Conservation (phyloP, 2,888 invertebrate genomes). For the Amiota communis region DNA sequence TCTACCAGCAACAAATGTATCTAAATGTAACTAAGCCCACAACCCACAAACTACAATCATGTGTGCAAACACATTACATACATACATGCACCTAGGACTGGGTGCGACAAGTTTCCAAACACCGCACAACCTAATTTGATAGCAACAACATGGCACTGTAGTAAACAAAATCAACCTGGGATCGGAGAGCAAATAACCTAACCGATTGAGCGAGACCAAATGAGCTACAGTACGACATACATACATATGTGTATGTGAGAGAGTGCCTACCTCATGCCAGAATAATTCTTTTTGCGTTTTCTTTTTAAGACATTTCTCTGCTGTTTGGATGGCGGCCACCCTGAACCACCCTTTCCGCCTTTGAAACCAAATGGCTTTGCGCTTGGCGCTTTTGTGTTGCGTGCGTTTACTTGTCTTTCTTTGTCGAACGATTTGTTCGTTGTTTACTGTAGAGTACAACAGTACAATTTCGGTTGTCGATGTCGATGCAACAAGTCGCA, state of each 20-base stretch:
- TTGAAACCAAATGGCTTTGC: neutral
- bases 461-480: constrained; percentile 54
- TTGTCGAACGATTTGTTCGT: constrained; percentile 37
- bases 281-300: constrained; percentile 22
- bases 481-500: constrained; percentile 63
- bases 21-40: neutral
- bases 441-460: constrained; percentile 39
- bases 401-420: constrained; percentile 11
- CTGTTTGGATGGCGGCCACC: neutral
- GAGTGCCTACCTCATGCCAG: constrained; percentile 6
- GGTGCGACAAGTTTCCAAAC: too few relatives aligned
- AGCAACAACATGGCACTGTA: too few relatives aligned
- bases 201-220: too few relatives aligned
- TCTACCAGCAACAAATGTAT: constrained; percentile 1
- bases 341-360: neutral
- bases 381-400: neutral
- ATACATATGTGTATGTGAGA: neutral
- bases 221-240: neutral
- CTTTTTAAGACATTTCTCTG: neutral
- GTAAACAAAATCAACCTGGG: too few relatives aligned
- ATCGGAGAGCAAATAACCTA: too few relatives aligned
- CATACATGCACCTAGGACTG: neutral
- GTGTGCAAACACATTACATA: neutral
- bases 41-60: neutral
- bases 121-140: too few relatives aligned